Evolutionary conservation across 1,140 invertebrate species (phyloP).

Genomic region (Drosophila malerkotliana): DNA sequence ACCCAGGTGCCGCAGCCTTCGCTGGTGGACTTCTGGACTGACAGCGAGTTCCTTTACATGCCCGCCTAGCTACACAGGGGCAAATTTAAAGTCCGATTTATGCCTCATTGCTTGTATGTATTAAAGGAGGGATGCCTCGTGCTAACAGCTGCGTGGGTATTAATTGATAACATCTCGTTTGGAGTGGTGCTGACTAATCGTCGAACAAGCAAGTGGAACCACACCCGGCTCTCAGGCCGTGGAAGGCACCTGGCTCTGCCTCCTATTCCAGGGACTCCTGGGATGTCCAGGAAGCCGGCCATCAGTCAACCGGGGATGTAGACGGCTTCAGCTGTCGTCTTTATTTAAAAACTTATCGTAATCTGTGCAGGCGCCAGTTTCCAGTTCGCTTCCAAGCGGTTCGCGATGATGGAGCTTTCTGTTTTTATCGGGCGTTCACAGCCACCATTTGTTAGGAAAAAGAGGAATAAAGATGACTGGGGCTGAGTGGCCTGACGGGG

Average conservation of each 20-base stretch:
- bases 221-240: not conserved
- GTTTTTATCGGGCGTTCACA: constrained; percentile 39
- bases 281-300: not conserved
- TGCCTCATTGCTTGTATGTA: not conserved
- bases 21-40: constrained; percentile 60
- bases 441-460: constrained; percentile 3
- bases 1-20: constrained; percentile 11
- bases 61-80: constrained; percentile 14
- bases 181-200: constrained; percentile 27
- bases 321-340: constrained; percentile 60
- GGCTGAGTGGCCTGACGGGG: not conserved
- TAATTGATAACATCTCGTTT: constrained; percentile 43
- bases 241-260: not conserved
- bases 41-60: constrained; percentile 61
- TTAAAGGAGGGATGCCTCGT: not conserved
- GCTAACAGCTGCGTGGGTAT: constrained; percentile 7
- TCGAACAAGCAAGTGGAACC: constrained; percentile 11
- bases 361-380: constrained; percentile 33
- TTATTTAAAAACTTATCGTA: constrained; percentile 71
- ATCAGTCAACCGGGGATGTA: constrained; percentile 41
- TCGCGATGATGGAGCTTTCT: constrained; percentile 41
- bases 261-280: not conserved
- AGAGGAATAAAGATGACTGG: not conserved
- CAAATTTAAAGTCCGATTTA: too few species aligned
- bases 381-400: not conserved